These are phyloP conservation scores for Cheumatopsyche charites DNA, from an alignment of 1,140 invertebrate species.

Conservation along the genomic window DNA sequence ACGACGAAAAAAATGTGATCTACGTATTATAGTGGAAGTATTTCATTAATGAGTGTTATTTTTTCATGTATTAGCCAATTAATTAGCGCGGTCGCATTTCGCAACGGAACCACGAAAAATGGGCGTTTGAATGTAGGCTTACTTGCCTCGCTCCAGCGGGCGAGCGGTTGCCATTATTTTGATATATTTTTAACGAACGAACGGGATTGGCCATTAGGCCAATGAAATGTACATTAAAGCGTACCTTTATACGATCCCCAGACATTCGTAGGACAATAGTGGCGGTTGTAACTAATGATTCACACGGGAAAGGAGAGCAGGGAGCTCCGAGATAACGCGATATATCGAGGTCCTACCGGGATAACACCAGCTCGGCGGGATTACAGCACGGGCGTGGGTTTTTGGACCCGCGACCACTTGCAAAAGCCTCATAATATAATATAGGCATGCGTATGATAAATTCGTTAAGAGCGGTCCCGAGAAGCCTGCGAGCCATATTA, in stretches of 20 bases:
- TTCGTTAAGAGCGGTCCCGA: neutral
- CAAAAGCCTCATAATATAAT: neutral
- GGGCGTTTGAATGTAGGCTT: conserved; percentile 27
- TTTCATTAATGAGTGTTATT: no score
- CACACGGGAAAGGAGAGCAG: conserved; percentile 1
- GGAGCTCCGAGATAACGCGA: conserved; percentile 36
- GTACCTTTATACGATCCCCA: conserved; percentile 29
- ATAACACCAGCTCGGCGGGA: conserved; percentile 6
- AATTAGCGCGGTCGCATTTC: no score
- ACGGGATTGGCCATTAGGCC: conserved; percentile 39
- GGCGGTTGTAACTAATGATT: conserved; percentile 38
- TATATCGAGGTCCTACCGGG: conserved; percentile 24
- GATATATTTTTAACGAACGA: conserved; percentile 42
- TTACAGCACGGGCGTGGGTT: neutral
- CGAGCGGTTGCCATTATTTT: conserved; percentile 23
- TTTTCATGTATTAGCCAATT: no score
- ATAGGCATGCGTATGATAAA: neutral
- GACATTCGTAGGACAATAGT: conserved; percentile 40
- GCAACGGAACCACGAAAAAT: conserved; percentile 3
- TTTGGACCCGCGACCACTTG: neutral
- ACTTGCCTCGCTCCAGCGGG: neutral
- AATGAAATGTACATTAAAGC: conserved; percentile 38
- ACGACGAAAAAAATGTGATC: no score
- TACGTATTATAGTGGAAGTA: no score
- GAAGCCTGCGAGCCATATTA: neutral